Evolutionary conservation across 2,113 vertebrate species (phyloP).

Genomic region (Xenus cinereus): DNA sequence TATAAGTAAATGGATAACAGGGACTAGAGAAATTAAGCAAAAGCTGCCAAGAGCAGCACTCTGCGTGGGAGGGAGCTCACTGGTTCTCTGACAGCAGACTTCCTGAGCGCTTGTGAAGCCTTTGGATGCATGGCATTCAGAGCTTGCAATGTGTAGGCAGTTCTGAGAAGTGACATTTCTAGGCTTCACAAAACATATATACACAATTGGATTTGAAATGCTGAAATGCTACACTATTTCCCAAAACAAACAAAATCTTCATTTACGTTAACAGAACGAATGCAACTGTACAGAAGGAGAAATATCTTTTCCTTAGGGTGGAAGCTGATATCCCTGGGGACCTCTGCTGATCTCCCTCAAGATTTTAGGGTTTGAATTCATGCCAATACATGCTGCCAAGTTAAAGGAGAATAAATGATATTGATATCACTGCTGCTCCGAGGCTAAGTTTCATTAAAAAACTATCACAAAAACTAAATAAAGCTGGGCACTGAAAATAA

Average conservation of each 20-base stretch:
- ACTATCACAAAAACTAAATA: background rate
- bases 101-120: background rate
- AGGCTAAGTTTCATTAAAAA: background rate
- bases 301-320: background rate
- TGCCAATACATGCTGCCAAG: background rate
- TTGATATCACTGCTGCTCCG: background rate
- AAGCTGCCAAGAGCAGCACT: background rate
- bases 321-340: background rate
- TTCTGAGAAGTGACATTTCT: slow-evolving; percentile 1
- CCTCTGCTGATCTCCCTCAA: background rate
- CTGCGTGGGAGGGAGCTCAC: background rate
- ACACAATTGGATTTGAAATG: background rate
- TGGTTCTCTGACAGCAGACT: slow-evolving; percentile 7
- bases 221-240: background rate
- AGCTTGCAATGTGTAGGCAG: slow-evolving; percentile 4
- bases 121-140: background rate
- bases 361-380: background rate
- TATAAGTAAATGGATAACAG: background rate
- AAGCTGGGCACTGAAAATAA: background rate
- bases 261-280: background rate
- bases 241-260: background rate
- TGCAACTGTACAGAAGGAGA: background rate
- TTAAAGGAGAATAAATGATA: background rate
- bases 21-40: background rate
- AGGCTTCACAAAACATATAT: background rate